Conservation (phyloP, 2,888 invertebrate genomes). For the Cantharis nigra region DNA sequence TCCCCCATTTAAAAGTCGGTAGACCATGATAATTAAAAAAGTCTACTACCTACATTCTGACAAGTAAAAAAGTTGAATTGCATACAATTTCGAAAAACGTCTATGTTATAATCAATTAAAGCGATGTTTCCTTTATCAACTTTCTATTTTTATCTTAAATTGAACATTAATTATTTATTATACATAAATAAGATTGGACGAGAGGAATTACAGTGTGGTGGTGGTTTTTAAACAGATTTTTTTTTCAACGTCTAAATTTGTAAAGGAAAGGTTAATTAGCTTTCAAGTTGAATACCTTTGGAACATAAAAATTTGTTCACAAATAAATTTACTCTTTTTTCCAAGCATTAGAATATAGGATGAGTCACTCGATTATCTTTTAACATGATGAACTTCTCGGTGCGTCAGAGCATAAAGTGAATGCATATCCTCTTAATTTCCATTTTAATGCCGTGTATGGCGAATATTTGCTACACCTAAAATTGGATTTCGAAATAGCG, state of each 20-base stretch:
- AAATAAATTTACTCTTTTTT: not conserved
- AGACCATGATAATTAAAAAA: not conserved
- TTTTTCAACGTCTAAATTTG: not conserved
- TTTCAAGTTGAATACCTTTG: not conserved
- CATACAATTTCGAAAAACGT: not conserved
- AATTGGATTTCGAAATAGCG: not conserved
- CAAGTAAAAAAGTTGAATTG: not conserved
- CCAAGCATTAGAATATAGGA: not conserved
- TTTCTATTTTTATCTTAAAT: not conserved
- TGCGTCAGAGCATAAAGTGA: not conserved
- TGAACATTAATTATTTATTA: not conserved
- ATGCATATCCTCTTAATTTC: not conserved
- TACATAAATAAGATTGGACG: not conserved
- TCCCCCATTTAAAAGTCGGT: not conserved
- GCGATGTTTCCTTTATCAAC: not conserved
- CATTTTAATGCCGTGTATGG: not conserved
- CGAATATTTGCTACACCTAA: not conserved
- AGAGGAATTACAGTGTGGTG: not conserved
- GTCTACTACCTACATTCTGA: not conserved
- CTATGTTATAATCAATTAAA: not conserved
- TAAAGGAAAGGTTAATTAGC: not conserved
- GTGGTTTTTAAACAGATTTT: not conserved
- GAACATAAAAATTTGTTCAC: not conserved
- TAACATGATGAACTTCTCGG: not conserved
- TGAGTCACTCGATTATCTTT: not conserved